These are phyloP conservation scores for Heptranchias perlo DNA, from an alignment of 2,113 vertebrate genomes.

Conservation along the genomic window DNA sequence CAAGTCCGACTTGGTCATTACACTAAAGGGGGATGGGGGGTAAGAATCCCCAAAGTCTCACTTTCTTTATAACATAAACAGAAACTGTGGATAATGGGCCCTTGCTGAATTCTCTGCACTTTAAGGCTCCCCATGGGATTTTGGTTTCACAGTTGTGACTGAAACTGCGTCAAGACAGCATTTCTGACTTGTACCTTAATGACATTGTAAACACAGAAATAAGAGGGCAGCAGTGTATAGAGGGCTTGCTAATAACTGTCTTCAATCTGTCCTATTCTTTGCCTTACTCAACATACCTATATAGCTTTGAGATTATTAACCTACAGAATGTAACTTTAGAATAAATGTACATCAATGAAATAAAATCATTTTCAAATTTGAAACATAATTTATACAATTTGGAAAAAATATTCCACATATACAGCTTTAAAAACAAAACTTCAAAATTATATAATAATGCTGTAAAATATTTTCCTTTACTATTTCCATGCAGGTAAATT, in stretches of 20 bases:
- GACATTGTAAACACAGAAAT: constrained; percentile 57
- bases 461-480: background rate
- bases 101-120: constrained; percentile 60
- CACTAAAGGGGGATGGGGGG: constrained; percentile 56
- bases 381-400: constrained; percentile 6
- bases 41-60: constrained; percentile 64
- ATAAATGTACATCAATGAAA: background rate
- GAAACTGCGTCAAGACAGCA: constrained; percentile 64
- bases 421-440: background rate
- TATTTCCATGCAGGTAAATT: background rate
- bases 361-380: background rate
- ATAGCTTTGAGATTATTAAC: background rate
- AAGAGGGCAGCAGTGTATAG: background rate
- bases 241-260: background rate
- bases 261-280: background rate
- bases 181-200: constrained; percentile 66
- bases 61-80: constrained; percentile 56
- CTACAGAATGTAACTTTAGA: background rate
- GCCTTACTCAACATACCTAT: background rate
- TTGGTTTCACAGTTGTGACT: constrained; percentile 65
- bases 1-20: constrained; percentile 65
- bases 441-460: background rate
- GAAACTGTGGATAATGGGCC: constrained; percentile 65
- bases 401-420: background rate
- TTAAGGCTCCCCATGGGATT: constrained; percentile 62